These are phyloP conservation scores for Eilema depressum DNA, from an alignment of 2,888 invertebrate species.

Conservation along the genomic window DNA sequence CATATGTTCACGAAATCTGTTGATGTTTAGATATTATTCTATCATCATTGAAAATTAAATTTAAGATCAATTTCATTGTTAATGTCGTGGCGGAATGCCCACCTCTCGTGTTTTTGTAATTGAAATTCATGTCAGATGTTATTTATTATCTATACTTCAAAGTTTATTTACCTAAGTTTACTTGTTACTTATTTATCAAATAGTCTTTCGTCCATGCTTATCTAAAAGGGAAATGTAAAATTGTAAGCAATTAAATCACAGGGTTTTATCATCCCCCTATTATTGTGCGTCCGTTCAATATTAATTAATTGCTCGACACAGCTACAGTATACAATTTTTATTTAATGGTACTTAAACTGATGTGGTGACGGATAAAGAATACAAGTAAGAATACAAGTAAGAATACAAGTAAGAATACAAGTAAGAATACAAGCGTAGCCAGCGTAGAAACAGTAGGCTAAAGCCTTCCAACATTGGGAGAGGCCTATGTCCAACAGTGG, in stretches of 20 bases:
- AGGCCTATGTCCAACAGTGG: too few species aligned
- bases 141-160: neutral
- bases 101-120: neutral
- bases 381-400: too few species aligned
- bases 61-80: neutral
- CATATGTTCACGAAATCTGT: conserved; percentile 7
- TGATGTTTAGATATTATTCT: neutral
- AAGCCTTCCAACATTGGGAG: too few species aligned
- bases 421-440: too few species aligned
- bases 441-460: too few species aligned
- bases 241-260: conserved; percentile 25
- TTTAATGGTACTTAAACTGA: neutral
- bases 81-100: neutral
- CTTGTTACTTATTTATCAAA: neutral
- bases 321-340: neutral
- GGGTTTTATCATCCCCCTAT: conserved; percentile 33
- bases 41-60: neutral
- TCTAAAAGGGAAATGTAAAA: conserved; percentile 29
- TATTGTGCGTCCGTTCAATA: conserved; percentile 31
- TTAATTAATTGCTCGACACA: conserved; percentile 30
- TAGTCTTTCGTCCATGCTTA: neutral
- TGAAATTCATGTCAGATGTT: neutral
- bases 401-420: too few species aligned
- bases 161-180: neutral
- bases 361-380: too few species aligned